These are phyloP conservation scores for Cephus sareptanus DNA, from an alignment of 2,888 invertebrate species.

Conservation along the genomic window DNA sequence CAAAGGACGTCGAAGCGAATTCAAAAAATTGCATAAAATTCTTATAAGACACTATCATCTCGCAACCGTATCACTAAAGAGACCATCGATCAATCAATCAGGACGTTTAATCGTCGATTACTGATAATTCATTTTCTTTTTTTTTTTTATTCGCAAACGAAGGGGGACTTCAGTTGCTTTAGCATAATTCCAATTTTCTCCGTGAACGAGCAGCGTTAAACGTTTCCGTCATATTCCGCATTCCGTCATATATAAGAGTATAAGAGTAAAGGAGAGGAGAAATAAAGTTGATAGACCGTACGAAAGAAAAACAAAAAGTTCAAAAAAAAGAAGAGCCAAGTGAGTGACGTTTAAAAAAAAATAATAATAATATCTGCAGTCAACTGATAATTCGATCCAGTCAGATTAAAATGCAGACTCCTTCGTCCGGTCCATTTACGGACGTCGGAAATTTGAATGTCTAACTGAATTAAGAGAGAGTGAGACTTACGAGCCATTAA, in stretches of 20 bases:
- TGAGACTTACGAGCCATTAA: conserved; percentile 45
- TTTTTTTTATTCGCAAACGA: conserved; percentile 26
- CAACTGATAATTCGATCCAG: conserved; percentile 48
- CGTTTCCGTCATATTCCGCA: too few relatives aligned
- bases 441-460: conserved; percentile 41
- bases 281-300: conserved; percentile 10
- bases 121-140: conserved; percentile 35
- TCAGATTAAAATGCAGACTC: conserved; percentile 45
- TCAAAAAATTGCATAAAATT: too few relatives aligned
- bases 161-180: conserved; percentile 18
- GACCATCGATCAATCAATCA: conserved; percentile 35
- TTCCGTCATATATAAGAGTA: too few relatives aligned
- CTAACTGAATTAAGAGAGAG: conserved; percentile 43
- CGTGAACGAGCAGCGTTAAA: conserved; percentile 32
- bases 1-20: too few relatives aligned
- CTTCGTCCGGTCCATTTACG: conserved; percentile 9
- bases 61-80: not conserved
- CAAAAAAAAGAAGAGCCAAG: conserved; percentile 11
- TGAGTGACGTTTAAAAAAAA: conserved; percentile 11
- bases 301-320: conserved; percentile 8
- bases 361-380: conserved; percentile 23
- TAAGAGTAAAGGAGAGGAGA: not conserved
- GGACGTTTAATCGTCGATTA: conserved; percentile 32
- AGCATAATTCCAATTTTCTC: conserved; percentile 57
- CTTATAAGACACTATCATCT: not conserved